These are phyloP conservation scores for Dallia pectoralis DNA, from an alignment of 2,797 vertebrate species.

Conservation along the genomic window DNA sequence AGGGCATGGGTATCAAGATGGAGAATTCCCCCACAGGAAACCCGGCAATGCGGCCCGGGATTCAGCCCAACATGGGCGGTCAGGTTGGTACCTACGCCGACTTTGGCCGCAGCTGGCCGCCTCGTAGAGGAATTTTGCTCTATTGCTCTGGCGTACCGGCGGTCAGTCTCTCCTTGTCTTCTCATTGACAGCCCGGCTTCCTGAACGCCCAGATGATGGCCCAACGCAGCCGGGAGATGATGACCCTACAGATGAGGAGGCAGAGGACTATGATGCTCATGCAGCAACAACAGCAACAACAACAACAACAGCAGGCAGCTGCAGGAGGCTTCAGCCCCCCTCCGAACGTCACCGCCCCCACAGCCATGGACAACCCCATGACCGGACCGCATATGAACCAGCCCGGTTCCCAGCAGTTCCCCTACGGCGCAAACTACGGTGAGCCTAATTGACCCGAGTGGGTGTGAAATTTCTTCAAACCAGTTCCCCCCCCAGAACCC, in stretches of 20 bases:
- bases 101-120: too few species aligned
- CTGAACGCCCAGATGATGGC: conserved; percentile 95
- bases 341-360: conserved; percentile 90
- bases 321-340: conserved; percentile 91
- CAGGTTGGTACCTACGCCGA: not conserved
- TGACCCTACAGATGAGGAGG: conserved; percentile 87
- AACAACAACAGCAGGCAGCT: conserved; percentile 72
- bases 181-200: conserved; percentile 80
- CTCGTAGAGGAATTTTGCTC: not conserved
- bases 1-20: conserved; percentile 86
- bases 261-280: conserved; percentile 90
- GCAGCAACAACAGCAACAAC: conserved; percentile 83
- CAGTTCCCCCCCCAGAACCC: not conserved
- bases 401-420: conserved; percentile 86
- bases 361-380: conserved; percentile 85
- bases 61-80: conserved; percentile 76
- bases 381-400: conserved; percentile 80
- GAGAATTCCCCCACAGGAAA: conserved; percentile 77
- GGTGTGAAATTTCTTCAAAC: not conserved
- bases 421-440: conserved; percentile 91
- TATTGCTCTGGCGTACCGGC: not conserved
- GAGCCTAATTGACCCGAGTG: conserved; percentile 27
- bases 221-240: conserved; percentile 89
- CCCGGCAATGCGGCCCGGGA: conserved; percentile 82
- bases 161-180: not conserved